Conservation (phyloP, 2,797 vertebrate genomes). For the Microctenopoma steveboyesi region DNA sequence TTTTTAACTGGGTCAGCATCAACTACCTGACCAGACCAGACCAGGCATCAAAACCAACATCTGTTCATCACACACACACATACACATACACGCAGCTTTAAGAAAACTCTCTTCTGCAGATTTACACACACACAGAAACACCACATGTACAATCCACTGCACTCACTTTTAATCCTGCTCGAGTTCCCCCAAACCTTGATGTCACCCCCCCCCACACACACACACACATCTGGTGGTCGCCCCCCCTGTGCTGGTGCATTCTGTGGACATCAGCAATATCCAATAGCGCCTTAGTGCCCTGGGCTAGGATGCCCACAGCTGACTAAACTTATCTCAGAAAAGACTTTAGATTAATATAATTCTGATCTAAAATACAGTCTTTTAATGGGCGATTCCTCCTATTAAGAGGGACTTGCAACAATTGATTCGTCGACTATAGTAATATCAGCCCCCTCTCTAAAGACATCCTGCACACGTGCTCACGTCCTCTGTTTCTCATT, state of each 20-base stretch:
- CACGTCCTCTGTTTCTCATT: too few relatives aligned
- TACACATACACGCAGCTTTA: neutral
- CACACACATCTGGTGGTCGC: constrained; percentile 44
- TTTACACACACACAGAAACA: constrained; percentile 19
- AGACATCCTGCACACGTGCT: neutral
- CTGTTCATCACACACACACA: constrained; percentile 34
- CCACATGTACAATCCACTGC: constrained; percentile 12
- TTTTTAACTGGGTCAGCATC: constrained; percentile 58
- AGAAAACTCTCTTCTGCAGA: constrained; percentile 22
- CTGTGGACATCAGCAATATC: constrained; percentile 28
- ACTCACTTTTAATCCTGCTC: constrained; percentile 33
- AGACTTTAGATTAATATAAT: neutral
- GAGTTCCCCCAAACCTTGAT: constrained; percentile 15
- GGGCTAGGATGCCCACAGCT: neutral
- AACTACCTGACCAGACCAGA: constrained; percentile 30
- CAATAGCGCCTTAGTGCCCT: neutral
- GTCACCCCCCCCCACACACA: neutral
- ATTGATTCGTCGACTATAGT: too few relatives aligned
- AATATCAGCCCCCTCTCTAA: too few relatives aligned
- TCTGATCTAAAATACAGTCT: neutral
- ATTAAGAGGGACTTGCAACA: too few relatives aligned
- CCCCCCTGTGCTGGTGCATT: constrained; percentile 21
- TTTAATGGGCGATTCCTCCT: too few relatives aligned
- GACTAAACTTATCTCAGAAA: neutral
- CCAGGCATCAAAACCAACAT: constrained; percentile 28